Evolutionary conservation across 2,113 vertebrate species (phyloP), one percentile per base, ranked within the genome.

Genomic region (Limanda limanda): DNA sequence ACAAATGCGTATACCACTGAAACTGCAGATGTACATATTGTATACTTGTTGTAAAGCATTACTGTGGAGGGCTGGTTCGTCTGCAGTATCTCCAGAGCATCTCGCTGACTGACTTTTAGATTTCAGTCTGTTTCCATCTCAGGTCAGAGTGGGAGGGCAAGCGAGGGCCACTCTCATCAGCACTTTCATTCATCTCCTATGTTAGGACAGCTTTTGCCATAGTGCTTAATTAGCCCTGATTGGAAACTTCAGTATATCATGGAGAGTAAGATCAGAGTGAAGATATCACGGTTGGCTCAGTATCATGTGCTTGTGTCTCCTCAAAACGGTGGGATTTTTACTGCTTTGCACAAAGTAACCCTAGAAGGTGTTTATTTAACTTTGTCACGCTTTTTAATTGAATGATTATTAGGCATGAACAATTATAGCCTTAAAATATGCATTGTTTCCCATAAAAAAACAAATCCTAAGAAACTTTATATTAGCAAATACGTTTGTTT

Each of bases 161-260:
- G 35, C 1, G n/a, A 72, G 78, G 86, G 86, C 86, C 87, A 82
- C 73, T 48, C 85, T 89, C 87, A 87, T 92, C 82, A 91, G 83
- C 68, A 24, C 68, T 54, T 80, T 78, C 85, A 82, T 93, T 82
- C 55, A 74, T 93, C 87, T 88, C 72, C 35, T 60, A 20, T 89
- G 92, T 92, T 92, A 88, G 86, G 92, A 93, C 87, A 90, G 87
- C 79, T 86, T 85, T 78, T 76, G 40, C 74, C 75, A 68, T 62
- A 12, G 59, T 74, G 21, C 61, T 71, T 85, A 86, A 88, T 90
- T 79, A 88, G 68, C 61, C 7, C 81, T 92, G 85, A 92, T 90
- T 92, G 62, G 86, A 86, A 77, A 71, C 84, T 64, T 81, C 81
- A 73, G 47, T 88, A 69, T 78, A 72, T 86, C 83, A 78, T 52